These are phyloP conservation scores for Vollenhovia emeryi DNA, from an alignment of 1,140 invertebrate species.

Conservation along the genomic window DNA sequence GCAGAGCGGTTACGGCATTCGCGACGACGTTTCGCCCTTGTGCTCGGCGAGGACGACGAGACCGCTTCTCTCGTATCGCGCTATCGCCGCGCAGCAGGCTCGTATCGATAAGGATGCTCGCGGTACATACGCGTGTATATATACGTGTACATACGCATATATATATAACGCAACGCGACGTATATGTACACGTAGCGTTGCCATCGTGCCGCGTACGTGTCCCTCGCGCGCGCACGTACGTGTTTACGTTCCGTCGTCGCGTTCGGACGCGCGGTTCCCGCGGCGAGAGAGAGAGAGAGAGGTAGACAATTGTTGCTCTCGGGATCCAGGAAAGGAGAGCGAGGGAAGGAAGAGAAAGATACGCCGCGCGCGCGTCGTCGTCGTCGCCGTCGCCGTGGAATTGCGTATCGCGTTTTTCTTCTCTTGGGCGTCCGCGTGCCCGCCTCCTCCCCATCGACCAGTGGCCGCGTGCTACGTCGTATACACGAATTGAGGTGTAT, in stretches of 20 bases:
- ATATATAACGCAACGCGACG: neutral
- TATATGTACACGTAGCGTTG: slow-evolving; percentile 22
- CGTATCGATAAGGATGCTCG: neutral
- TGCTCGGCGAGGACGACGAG: neutral
- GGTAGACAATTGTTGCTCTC: neutral
- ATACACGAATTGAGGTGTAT: neutral
- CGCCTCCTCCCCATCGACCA: neutral
- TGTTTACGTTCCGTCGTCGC: neutral
- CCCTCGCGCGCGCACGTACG: neutral
- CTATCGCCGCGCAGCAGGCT: neutral
- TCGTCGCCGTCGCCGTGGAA: neutral
- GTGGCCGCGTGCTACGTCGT: neutral
- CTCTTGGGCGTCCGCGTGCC: neutral
- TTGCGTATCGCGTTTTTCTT: neutral
- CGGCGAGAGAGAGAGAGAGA: too few relatives aligned
- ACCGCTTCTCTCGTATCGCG: neutral
- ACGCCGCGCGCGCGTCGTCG: neutral
- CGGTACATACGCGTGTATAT: neutral
- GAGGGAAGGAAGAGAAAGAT: neutral
- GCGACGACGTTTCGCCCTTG: neutral
- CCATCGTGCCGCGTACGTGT: neutral
- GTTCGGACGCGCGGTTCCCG: neutral
- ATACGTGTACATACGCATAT: neutral
- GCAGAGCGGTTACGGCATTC: slow-evolving; percentile 6
- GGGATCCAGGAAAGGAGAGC: neutral